phyloP scores from a whole-genome alignment of 2,113 vertebrate genomes.

The Cyphomyrus discorhynchus region DNA sequence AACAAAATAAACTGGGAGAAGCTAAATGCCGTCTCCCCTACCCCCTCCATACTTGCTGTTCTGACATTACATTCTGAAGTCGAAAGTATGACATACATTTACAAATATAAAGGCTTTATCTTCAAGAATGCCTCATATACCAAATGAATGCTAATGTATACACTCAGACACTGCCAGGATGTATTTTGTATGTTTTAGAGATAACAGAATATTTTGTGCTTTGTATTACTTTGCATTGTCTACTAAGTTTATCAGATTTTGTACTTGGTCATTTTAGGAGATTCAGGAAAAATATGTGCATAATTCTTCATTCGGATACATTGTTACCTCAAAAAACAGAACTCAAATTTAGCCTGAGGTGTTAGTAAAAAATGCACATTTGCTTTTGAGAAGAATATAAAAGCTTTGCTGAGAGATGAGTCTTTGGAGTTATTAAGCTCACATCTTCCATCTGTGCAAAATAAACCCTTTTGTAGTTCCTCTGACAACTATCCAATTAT shows the following conservation, averaged over 20 bases:
- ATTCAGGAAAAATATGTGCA: not conserved
- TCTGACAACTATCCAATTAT: not conserved
- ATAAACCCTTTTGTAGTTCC: not conserved
- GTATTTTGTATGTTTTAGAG: not conserved
- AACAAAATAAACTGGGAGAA: not conserved
- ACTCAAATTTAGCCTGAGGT: not conserved
- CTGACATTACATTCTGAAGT: not conserved
- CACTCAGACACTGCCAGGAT: not conserved
- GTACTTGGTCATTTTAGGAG: not conserved
- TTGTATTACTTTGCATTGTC: not conserved
- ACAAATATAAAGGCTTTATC: not conserved
- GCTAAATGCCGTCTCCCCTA: not conserved
- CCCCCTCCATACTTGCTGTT: not conserved
- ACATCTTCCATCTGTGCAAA: not conserved
- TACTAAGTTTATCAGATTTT: not conserved
- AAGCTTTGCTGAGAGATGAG: not conserved
- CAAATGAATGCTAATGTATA: not conserved
- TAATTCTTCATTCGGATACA: not conserved
- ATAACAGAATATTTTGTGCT: not conserved
- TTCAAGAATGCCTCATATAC: not conserved
- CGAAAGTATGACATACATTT: not conserved
- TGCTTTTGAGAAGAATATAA: not conserved
- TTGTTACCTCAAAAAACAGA: not conserved
- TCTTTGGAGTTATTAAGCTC: not conserved
- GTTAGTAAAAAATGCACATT: not conserved